Base-by-base conservation (phyloP, 2,888 invertebrate genomes). In the Eueremaeus valkanovi region DNA sequence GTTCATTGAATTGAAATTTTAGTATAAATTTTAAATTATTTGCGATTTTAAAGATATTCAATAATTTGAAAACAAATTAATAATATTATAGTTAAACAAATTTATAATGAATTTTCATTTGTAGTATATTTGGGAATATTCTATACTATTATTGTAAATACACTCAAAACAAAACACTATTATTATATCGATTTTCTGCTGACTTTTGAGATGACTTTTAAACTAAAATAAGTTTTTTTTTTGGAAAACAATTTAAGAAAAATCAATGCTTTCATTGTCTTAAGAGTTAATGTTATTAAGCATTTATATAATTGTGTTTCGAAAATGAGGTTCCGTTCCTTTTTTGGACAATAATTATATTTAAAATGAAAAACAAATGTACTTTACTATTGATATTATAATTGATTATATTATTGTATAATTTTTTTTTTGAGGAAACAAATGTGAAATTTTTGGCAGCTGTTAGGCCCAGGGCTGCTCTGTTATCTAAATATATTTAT, bases 21-120 rank as follows among this genome's bases (percentile, higher is more conserved):
- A 68, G 68, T 40, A 61, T 29, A 63, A 11, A 8, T 68, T 36
- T 68, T 68, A 70, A 70, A 70, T 70, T 70, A 61, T 29, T 31
- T 31, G 27, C 61, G 31, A 18, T 31, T 61, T n/a, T 18, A 27
- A 58, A 24, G 21, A 36, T 8, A 36, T n/a, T 49, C 8, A 49
- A 49, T 49, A 49, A 49, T 33, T 31, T 61, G 21, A 61, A 61
- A 27, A 55, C 21, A n/a, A 13, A 55, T 27, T 11, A 13, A 55
- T 55, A 36, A 36, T 16, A 29, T 29, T 16, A 58, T 5, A 58
- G 24, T 36, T 33, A 31, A 40, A 66, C 2, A 66, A 33, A 33
- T 63, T 63, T 66, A 40, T 66, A n/a, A 66, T 66, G 33, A 33
- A 66, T 33, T 66, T 63, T 6, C 21, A 6, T 63, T 58, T 29